phyloP scores from a whole-genome alignment of 2,888 invertebrate species.

The Mythimna lalbum region DNA sequence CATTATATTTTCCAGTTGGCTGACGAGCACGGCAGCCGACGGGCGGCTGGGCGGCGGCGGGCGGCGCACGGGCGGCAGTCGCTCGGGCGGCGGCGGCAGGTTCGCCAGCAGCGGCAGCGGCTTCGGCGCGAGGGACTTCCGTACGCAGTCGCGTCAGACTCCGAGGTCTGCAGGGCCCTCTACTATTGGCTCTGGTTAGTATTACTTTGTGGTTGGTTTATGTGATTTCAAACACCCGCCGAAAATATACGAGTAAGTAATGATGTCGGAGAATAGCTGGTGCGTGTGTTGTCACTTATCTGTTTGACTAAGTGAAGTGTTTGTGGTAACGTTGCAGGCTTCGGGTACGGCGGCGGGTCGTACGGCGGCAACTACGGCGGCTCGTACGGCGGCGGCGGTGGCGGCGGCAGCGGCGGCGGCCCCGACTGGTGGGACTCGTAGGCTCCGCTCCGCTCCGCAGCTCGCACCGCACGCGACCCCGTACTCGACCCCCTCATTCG shows the following conservation, averaged over 20 bases:
- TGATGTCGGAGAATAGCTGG: no score
- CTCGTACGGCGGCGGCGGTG: slow-evolving; percentile 86
- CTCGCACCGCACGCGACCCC: slow-evolving; percentile 65
- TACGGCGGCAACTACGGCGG: slow-evolving; percentile 88
- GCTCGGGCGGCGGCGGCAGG: slow-evolving; percentile 85
- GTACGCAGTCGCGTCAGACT: slow-evolving; percentile 83
- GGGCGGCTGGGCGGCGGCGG: slow-evolving; percentile 92
- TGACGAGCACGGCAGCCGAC: slow-evolving; percentile 92
- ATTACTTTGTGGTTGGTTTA: background rate
- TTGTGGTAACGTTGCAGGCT: slow-evolving; percentile 69
- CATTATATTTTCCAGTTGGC: slow-evolving; percentile 76
- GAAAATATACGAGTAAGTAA: background rate
- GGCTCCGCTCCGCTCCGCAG: slow-evolving; percentile 62
- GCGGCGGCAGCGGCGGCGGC: slow-evolving; percentile 86
- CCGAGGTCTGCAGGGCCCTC: slow-evolving; percentile 84
- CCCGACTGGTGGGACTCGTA: slow-evolving; percentile 89
- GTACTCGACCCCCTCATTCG: slow-evolving; percentile 61
- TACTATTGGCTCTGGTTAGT: slow-evolving; percentile 78
- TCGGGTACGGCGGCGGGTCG: slow-evolving; percentile 83
- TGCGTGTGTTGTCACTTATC: background rate
- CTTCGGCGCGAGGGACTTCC: slow-evolving; percentile 87
- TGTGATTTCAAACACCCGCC: background rate
- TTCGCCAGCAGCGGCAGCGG: slow-evolving; percentile 75
- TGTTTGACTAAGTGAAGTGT: no score
- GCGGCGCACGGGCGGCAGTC: slow-evolving; percentile 90